Base-by-base conservation (phyloP, 2,888 invertebrate genomes). In the Sisyra terminalis region DNA sequence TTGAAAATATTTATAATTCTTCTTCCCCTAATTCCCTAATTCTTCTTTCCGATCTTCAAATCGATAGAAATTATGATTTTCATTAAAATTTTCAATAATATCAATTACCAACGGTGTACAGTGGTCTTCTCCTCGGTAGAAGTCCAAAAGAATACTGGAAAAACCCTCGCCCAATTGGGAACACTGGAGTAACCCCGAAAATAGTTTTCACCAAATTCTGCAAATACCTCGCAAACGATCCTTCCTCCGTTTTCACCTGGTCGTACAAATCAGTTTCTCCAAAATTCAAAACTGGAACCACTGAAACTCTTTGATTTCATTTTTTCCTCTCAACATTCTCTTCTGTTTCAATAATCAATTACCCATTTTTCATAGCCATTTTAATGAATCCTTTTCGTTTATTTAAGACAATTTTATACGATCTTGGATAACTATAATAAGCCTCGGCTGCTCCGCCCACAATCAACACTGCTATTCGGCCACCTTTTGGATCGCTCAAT, bases 381-480 rank as follows among this genome's bases (percentile, higher is more conserved):
- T 72, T 75, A 2, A 84, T 64, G 50, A 86, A 87, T 29, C 86
- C 90, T 55, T 81, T 88, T 47, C 89, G 69, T 41, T 74, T 73
- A 50, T 73, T 83, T 10, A 89, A 56, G 10, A 83, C 70, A 5
- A 88, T 63, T 49, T 71, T 71, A 49, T 86, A 84, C 42, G 71
- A 68, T 3, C 80, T 79, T 0, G 92, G 89, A 54, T 75, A 75
- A 1, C 85, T 78, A 49, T 87, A 80, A 45, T 92, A 65, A 0
- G 89, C 80, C 59, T 96, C 94, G 6, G 82, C 76, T 0, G 90
- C 90, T 0, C 96, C 94, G 0, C 94, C 94, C 1, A 90, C 78
- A 42, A 90, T 73, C 32, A 96, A 64, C 2, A 79, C 73, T 0
- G 76, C 73, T 1, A 71, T 83, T 61, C 69, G 67, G 2, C 79